A percentile compares a stretch with the other conserved stretches of the same genome.
phyloP scores from a whole-genome alignment of 2,797 vertebrate species.

The Philypnodon macrostomus region DNA sequence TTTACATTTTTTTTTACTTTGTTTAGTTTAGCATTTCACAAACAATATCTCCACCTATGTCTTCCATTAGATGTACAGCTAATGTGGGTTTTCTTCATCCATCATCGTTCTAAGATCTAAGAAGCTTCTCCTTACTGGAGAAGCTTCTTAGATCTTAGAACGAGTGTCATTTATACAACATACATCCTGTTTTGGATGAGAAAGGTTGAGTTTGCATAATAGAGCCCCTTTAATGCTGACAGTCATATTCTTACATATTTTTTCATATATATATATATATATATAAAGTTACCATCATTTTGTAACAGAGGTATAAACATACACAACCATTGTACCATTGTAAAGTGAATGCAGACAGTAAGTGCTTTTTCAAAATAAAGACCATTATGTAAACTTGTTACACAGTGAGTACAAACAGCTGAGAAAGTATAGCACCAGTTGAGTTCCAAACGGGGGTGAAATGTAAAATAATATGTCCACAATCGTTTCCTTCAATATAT shows the following conservation, averaged over 20 bases:
- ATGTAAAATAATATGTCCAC: slow-evolving; percentile 33
- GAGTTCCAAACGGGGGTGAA: slow-evolving; percentile 47
- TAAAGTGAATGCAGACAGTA: slow-evolving; percentile 11
- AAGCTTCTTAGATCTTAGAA: too few species aligned
- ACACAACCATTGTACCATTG: too few species aligned
- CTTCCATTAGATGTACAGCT: too few species aligned
- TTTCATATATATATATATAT: neutral
- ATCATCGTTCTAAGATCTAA: too few species aligned
- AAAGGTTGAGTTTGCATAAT: too few species aligned
- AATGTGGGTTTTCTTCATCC: too few species aligned
- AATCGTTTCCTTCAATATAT: slow-evolving; percentile 39
- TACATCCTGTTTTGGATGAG: too few species aligned
- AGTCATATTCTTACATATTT: slow-evolving; percentile 1
- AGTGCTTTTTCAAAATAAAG: slow-evolving; percentile 15
- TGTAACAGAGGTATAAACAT: slow-evolving; percentile 7
- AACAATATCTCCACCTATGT: too few species aligned
- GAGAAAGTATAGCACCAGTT: slow-evolving; percentile 74
- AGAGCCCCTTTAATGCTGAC: slow-evolving; percentile 3
- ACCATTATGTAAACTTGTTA: slow-evolving; percentile 49
- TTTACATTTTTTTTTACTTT: too few species aligned
- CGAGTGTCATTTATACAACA: too few species aligned
- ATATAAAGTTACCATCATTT: neutral
- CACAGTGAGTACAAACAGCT: slow-evolving; percentile 49
- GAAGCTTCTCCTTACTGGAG: too few species aligned
- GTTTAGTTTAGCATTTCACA: too few species aligned